Conservation (phyloP, 2,797 vertebrate species). For the Rallus crepitans region DNA sequence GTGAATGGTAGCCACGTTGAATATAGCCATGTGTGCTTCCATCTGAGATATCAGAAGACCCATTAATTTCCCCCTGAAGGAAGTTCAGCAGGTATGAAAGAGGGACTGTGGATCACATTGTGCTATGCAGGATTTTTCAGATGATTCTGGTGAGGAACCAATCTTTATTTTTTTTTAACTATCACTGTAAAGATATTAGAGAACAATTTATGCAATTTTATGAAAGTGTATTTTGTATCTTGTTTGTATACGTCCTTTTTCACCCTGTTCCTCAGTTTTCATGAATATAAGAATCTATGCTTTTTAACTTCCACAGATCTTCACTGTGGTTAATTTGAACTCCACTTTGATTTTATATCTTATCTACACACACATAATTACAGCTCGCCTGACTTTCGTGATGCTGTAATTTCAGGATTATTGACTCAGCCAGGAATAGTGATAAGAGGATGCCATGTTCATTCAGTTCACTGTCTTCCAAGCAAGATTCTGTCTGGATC, state of each 20-base stretch:
- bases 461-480: background rate
- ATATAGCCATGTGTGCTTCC: background rate
- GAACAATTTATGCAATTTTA: background rate
- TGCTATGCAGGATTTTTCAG: background rate
- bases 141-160: background rate
- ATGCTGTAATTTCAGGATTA: background rate
- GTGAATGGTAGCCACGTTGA: background rate
- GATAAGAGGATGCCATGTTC: background rate
- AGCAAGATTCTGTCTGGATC: background rate
- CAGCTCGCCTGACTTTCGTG: background rate
- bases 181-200: background rate
- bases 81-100: background rate
- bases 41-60: background rate
- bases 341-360: background rate
- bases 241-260: background rate
- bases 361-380: background rate
- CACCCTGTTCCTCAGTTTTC: background rate
- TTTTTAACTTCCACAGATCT: background rate
- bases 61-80: background rate
- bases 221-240: background rate
- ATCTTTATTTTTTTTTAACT: background rate
- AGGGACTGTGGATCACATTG: background rate
- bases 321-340: background rate
- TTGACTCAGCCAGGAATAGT: background rate
- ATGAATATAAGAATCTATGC: background rate